phyloP scores from a whole-genome alignment of 2,113 vertebrate species.

The Lepisosteus osseus region DNA sequence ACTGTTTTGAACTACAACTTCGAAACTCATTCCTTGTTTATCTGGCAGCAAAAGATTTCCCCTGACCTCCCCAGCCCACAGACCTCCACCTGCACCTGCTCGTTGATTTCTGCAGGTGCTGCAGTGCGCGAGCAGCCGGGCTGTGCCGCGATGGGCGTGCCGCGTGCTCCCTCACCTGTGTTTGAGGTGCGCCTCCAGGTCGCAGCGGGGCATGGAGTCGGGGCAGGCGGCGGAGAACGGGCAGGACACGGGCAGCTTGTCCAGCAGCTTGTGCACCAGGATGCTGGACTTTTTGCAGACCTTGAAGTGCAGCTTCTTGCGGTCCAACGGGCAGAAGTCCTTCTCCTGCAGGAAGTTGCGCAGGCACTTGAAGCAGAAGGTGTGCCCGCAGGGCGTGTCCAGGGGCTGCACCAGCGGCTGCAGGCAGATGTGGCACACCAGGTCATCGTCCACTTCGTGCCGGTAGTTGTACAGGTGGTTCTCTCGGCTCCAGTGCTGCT shows the following conservation, averaged over 20 bases:
- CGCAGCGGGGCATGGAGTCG: constrained; percentile 91
- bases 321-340: constrained; percentile 94
- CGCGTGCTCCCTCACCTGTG: constrained; percentile 76
- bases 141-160: background rate
- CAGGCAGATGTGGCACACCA: constrained; percentile 98
- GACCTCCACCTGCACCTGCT: too few relatives aligned
- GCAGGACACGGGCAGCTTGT: constrained; percentile 89
- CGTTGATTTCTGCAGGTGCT: too few relatives aligned
- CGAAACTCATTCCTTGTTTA: too few relatives aligned
- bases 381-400: constrained; percentile 95
- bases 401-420: constrained; percentile 93
- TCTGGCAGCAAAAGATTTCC: too few relatives aligned
- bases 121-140: background rate
- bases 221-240: constrained; percentile 82
- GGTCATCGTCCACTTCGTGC: constrained; percentile 92
- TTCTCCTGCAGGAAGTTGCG: constrained; percentile 93
- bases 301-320: constrained; percentile 87
- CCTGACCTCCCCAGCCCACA: too few relatives aligned
- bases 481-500: constrained; percentile 90
- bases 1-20: too few relatives aligned
- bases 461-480: constrained; percentile 97
- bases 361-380: constrained; percentile 97
- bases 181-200: constrained; percentile 92
- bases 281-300: constrained; percentile 94
- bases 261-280: constrained; percentile 94